Evolutionary conservation across 2,113 vertebrate species (phyloP).

Genomic region (Oryzias melastigma): DNA sequence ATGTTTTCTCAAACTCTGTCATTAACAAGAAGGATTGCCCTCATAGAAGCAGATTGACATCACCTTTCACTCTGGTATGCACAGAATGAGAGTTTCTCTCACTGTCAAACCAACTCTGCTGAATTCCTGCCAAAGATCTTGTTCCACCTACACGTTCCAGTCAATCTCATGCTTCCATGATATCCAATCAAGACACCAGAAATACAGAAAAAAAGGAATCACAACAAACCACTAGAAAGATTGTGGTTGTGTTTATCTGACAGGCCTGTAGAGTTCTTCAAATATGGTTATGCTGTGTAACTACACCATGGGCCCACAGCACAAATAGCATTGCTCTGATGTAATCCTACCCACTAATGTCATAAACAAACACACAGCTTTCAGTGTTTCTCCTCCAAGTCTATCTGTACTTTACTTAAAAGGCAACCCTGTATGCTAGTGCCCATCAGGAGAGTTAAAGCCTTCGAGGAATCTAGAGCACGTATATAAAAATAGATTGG

Average conservation of each 20-base stretch:
- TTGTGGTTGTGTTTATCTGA: conserved; percentile 7
- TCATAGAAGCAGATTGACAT: conserved; percentile 20
- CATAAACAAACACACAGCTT: conserved; percentile 56
- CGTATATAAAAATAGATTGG: conserved; percentile 15
- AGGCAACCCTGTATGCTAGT: conserved; percentile 21
- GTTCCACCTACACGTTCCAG: conserved; percentile 16
- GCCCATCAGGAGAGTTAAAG: conserved; percentile 8
- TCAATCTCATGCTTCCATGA: conserved; percentile 9
- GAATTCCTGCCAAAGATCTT: conserved; percentile 44
- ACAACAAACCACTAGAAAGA: conserved; percentile 10
- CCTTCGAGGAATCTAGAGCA: conserved; percentile 4
- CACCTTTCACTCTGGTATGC: conserved; percentile 47
- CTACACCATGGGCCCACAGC: conserved; percentile 42
- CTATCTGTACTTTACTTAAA: conserved; percentile 30
- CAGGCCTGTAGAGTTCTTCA: conserved; percentile 30
- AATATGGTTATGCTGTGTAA: conserved; percentile 35
- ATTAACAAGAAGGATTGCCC: conserved; percentile 2
- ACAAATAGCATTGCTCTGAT: conserved; percentile 57
- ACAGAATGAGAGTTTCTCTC: conserved; percentile 10
- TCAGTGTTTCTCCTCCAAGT: conserved; percentile 43
- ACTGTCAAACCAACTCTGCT: conserved; percentile 42
- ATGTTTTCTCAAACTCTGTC: conserved; percentile 3
- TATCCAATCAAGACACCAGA: conserved; percentile 2
- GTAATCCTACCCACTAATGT: conserved; percentile 59
- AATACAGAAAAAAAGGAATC: neutral